Evolutionary conservation across 2,797 vertebrate species (phyloP), one percentile per base, ranked within the genome.

Genomic region (Catostomus latipinnis): DNA sequence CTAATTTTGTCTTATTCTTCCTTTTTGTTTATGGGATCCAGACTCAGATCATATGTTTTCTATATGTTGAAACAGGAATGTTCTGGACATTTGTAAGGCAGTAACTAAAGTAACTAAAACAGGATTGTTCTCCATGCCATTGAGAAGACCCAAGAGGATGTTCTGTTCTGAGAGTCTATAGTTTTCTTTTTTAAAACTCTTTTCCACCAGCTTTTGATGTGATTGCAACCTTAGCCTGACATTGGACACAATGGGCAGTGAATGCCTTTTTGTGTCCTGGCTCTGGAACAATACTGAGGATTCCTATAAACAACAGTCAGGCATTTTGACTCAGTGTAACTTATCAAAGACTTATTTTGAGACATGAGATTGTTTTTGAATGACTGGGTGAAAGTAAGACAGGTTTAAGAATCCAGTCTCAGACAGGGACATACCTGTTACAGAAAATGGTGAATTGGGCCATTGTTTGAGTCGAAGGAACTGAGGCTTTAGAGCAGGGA

Each of bases 401-500:
- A 65, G 0, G 3, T 49, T 78, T 62, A 65, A 54, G 11, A 62
- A 71, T 78, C 14, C 6, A 16, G 45, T 16, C 46, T 72, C 8
- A 34, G 76, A 66, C 10, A 3, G 18, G 58, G 13, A 56, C 69
- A 73, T 52, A 79, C 77, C 78, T 67, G 62, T 50, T 13, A 18
- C 54, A 16, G 53, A 34, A 34, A 8, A 22, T 80, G 13, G 77
- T 86, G 82, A 86, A 86, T 84, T 8, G 61, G 57, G 46, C 14
- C 53, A 80, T 86, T 86, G 84, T 86, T 43, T 67, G 13, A 77
- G 12, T 58, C 6, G n/a, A 60, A 58, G 49, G 54, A 72, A 12
- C 61, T 49, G 52, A 63, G 67, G 76, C 74, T 68, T 68, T 65
- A 65, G 62, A 43, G 62, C 62, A 48, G 12, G 43, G 52, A 67